phyloP scores from a whole-genome alignment of 2,113 vertebrate species.

The Pyrgilauda ruficollis region DNA sequence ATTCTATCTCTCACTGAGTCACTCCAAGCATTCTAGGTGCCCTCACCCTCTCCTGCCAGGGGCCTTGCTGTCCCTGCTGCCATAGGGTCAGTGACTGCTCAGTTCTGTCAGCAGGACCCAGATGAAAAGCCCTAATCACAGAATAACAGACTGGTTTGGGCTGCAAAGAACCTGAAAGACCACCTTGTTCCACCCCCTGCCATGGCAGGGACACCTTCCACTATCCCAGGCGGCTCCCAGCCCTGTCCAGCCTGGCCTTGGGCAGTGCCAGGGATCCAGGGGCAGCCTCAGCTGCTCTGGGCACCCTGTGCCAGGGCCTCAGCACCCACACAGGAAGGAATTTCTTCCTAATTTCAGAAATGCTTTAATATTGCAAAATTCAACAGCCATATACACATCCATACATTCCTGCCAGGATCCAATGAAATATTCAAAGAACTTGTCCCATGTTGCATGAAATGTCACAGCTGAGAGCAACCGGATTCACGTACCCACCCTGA shows the following conservation, averaged over 20 bases:
- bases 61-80: background rate
- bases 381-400: background rate
- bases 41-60: background rate
- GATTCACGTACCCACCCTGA: background rate
- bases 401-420: accelerated
- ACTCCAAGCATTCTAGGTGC: background rate
- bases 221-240: accelerated
- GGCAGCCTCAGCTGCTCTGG: background rate
- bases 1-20: background rate
- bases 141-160: background rate
- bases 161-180: background rate
- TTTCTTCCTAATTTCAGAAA: background rate
- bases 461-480: background rate
- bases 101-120: background rate
- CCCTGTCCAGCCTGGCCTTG: accelerated
- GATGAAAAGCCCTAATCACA: background rate
- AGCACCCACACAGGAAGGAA: background rate
- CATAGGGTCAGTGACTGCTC: background rate
- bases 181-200: background rate
- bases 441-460: background rate
- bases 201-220: background rate
- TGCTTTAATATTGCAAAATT: background rate
- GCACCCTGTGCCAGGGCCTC: background rate
- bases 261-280: background rate
- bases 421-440: background rate